A percentile compares a stretch with the other conserved stretches of the same genome.
These are phyloP conservation scores for Cisticola juncidis DNA, from an alignment of 2,113 vertebrate genomes.

Conservation along the genomic window DNA sequence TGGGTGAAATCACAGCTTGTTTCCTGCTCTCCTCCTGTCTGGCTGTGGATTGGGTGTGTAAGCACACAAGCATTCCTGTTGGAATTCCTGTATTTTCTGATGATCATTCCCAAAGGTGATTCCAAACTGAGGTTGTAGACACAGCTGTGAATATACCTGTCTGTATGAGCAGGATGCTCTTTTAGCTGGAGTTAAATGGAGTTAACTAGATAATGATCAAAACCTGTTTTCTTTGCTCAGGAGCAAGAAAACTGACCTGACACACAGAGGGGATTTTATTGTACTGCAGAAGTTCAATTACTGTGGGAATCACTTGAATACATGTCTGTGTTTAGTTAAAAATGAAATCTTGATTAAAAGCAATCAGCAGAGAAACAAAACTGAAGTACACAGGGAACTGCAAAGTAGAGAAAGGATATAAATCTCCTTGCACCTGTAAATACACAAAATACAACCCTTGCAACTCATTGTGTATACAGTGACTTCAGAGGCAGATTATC, in stretches of 20 bases:
- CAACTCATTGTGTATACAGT: not conserved
- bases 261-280: not conserved
- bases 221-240: not conserved
- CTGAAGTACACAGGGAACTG: not conserved
- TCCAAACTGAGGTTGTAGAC: not conserved
- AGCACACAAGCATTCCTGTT: fast-evolving
- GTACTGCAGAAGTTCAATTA: not conserved
- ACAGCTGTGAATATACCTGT: not conserved
- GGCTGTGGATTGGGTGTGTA: not conserved
- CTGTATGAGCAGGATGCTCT: not conserved
- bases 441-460: not conserved
- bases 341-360: not conserved
- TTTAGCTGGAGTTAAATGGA: not conserved
- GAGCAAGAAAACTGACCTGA: not conserved
- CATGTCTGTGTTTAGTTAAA: not conserved
- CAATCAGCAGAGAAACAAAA: not conserved
- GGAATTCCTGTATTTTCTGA: not conserved
- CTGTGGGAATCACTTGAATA: not conserved
- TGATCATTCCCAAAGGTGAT: not conserved
- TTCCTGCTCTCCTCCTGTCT: not conserved
- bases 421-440: not conserved
- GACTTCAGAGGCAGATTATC: not conserved
- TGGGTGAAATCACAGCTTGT: not conserved
- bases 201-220: not conserved
- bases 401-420: not conserved